Conservation (phyloP, 2,888 invertebrate genomes). For the Xestia rhomboidea region DNA sequence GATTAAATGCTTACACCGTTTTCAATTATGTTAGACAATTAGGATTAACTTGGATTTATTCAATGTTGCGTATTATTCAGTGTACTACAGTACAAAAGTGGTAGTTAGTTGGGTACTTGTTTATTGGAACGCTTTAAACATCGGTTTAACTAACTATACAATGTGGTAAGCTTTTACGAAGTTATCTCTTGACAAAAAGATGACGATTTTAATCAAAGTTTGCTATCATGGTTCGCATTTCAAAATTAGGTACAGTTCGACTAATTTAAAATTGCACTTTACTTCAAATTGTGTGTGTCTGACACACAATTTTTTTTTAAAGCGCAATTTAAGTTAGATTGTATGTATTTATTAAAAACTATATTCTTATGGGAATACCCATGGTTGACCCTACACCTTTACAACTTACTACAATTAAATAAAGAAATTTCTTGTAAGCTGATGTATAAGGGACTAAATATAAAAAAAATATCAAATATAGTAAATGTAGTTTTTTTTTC, state of each 20-base stretch:
- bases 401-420: neutral
- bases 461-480: no score
- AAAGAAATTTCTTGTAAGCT: no score
- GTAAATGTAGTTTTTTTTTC: no score
- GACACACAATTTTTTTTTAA: no score
- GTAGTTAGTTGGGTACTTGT: neutral
- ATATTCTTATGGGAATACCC: no score
- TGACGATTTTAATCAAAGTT: neutral
- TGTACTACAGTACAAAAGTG: neutral
- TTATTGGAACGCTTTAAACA: neutral
- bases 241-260: neutral
- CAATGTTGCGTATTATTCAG: constrained; percentile 5
- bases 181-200: neutral
- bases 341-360: no score
- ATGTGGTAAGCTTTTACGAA: neutral
- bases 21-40: constrained; percentile 27
- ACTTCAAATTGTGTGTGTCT: neutral
- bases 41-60: constrained; percentile 7
- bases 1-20: constrained; percentile 32
- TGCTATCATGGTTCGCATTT: neutral
- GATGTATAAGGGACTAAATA: no score
- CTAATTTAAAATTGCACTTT: neutral
- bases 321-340: no score
- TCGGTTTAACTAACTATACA: neutral
- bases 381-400: no score